Evolutionary conservation across 2,113 vertebrate species (phyloP).

Genomic region (Sander lucioperca): DNA sequence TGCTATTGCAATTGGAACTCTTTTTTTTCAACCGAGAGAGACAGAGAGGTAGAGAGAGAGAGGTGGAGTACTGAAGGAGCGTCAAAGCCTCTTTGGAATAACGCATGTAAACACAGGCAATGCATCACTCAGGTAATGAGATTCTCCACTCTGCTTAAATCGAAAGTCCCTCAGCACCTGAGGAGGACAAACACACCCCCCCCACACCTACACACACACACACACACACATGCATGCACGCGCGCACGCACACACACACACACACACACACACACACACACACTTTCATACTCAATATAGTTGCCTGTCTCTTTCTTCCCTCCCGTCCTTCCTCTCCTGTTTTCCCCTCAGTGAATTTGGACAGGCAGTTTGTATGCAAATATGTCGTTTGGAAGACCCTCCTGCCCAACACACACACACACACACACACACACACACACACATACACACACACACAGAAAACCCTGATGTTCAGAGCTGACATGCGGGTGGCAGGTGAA

Average conservation of each 20-base stretch:
- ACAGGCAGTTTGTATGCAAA: slow-evolving; percentile 75
- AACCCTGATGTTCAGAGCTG: slow-evolving; percentile 19
- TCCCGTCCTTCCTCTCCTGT: neutral
- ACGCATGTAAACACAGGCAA: slow-evolving; percentile 59
- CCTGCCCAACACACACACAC: neutral
- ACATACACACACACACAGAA: neutral
- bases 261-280: slow-evolving; percentile 1
- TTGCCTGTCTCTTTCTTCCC: neutral
- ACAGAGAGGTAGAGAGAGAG: neutral
- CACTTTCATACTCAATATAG: neutral
- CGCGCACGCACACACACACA: neutral
- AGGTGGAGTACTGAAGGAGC: slow-evolving; percentile 9
- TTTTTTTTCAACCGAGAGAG: neutral
- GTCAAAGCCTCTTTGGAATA: slow-evolving; percentile 53
- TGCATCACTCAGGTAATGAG: slow-evolving; percentile 69
- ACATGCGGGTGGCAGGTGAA: slow-evolving; percentile 45
- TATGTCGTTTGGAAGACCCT: slow-evolving; percentile 34
- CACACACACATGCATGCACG: neutral
- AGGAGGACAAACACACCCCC: slow-evolving; percentile 54
- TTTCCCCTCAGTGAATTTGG: slow-evolving; percentile 44
- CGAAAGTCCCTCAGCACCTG: slow-evolving; percentile 51
- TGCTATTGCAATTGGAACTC: slow-evolving; percentile 45
- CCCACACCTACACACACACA: slow-evolving; percentile 13
- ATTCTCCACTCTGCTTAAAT: slow-evolving; percentile 66
- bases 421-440: slow-evolving; percentile 9